Evolutionary conservation across 2,888 invertebrate genomes (phyloP).

Genomic region (Synergus umbraculus): DNA sequence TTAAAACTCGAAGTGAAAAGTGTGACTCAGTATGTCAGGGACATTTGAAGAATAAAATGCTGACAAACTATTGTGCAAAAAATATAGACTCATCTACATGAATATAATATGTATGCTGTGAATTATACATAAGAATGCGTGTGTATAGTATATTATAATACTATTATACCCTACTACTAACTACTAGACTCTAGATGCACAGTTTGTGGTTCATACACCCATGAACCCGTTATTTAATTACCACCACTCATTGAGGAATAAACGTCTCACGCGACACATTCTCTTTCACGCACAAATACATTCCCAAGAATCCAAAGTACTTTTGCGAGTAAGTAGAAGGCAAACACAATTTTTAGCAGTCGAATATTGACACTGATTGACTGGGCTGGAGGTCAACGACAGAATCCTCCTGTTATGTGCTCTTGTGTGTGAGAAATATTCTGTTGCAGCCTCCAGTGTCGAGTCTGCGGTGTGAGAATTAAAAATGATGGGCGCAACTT

Average conservation of each 20-base stretch:
- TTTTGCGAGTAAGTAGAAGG: neutral
- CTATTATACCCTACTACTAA: neutral
- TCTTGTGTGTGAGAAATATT: neutral
- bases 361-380: constrained; percentile 4
- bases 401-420: neutral
- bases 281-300: neutral
- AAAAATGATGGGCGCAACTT: neutral
- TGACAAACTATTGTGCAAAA: neutral
- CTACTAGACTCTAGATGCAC: neutral
- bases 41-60: neutral
- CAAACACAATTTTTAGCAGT: neutral
- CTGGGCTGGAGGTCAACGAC: constrained; percentile 5
- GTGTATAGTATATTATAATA: neutral
- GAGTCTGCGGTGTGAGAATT: neutral
- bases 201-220: neutral
- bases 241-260: neutral
- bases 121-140: neutral
- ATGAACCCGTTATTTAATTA: constrained; percentile 7
- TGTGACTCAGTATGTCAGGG: neutral
- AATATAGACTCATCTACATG: neutral
- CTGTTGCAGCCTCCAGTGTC: neutral
- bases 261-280: constrained; percentile 1
- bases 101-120: neutral
- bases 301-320: neutral
- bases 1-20: neutral